These are phyloP conservation scores for Cinclus mexicanus DNA, from an alignment of 2,113 vertebrate species.

Conservation along the genomic window DNA sequence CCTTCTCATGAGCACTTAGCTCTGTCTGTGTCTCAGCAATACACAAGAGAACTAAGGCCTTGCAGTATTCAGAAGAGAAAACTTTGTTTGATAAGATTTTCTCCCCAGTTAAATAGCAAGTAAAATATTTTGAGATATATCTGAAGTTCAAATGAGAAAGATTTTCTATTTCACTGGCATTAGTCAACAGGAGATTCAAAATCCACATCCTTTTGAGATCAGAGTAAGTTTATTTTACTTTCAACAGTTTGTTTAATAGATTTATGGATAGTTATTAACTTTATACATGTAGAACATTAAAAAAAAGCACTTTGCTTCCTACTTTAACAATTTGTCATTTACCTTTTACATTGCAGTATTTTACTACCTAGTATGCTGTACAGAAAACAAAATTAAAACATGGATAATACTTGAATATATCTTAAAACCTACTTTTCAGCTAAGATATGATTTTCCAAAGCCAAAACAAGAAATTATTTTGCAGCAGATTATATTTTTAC, in stretches of 20 bases:
- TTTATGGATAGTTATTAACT: not conserved
- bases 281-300: not conserved
- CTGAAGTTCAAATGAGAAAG: not conserved
- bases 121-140: not conserved
- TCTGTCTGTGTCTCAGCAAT: not conserved
- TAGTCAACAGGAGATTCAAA: not conserved
- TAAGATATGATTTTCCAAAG: not conserved
- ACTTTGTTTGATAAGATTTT: not conserved
- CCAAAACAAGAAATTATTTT: not conserved
- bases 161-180: not conserved
- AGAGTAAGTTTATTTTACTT: not conserved
- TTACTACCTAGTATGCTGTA: not conserved
- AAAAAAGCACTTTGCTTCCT: not conserved
- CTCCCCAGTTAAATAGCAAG: not conserved
- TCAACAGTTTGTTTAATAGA: not conserved
- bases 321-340: not conserved
- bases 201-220: not conserved
- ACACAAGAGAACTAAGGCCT: not conserved
- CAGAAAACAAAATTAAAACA: not conserved
- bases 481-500: not conserved
- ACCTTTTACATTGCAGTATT: not conserved
- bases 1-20: not conserved
- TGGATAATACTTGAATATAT: not conserved
- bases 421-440: not conserved
- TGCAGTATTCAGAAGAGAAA: not conserved